These are phyloP conservation scores for Propithecus coquereli DNA, from an alignment of 2,113 vertebrate species.

Conservation along the genomic window DNA sequence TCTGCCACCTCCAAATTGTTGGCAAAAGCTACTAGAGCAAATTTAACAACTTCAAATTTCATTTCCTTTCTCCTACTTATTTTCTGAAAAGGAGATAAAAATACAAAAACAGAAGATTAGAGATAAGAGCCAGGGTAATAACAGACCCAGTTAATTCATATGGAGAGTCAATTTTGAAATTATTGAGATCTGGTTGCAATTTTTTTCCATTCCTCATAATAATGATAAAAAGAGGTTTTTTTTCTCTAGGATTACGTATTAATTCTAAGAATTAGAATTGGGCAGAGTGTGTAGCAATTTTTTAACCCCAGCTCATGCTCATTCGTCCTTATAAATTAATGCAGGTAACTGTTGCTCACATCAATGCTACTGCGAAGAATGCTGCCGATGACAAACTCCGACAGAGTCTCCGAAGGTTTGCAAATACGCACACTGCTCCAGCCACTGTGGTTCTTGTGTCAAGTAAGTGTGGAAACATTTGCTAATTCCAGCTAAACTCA, in stretches of 20 bases:
- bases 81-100: neutral
- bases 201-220: neutral
- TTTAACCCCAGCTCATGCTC: neutral
- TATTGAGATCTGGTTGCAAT: neutral
- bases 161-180: conserved; percentile 4
- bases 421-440: conserved; percentile 95
- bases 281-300: neutral
- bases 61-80: neutral
- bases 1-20: neutral
- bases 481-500: neutral
- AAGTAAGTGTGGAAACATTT: conserved; percentile 83
- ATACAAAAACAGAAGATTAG: neutral
- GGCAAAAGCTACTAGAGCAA: neutral
- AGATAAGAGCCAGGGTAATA: neutral
- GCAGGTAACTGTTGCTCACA: conserved; percentile 99
- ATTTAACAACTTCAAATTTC: conserved; percentile 2
- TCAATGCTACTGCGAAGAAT: conserved; percentile 99
- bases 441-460: conserved; percentile 97
- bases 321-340: neutral
- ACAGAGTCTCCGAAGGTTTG: conserved; percentile 96
- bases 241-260: neutral
- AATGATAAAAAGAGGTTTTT: neutral
- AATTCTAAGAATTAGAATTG: neutral
- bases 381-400: conserved; percentile 98
- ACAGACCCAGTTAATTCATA: neutral